phyloP scores from a whole-genome alignment of 2,797 vertebrate species.

The Microctenopoma lineatum region DNA sequence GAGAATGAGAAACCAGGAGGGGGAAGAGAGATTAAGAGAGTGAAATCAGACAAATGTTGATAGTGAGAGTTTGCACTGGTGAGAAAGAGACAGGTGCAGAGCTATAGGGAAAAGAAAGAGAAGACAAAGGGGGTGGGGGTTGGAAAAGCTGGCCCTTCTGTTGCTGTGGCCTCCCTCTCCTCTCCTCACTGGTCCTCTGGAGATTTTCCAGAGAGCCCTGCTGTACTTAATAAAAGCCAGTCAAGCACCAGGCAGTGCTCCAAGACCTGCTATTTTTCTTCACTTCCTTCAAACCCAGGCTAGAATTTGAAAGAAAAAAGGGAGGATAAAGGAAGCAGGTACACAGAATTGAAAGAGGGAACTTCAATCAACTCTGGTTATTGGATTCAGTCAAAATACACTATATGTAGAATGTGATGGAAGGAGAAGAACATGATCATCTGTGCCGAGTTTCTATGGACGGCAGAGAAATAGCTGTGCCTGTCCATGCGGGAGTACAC shows the following conservation, averaged over 20 bases:
- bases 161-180: constrained; percentile 73
- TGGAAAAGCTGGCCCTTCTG: constrained; percentile 72
- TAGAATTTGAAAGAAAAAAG: constrained; percentile 72
- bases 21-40: constrained; percentile 51
- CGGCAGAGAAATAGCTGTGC: constrained; percentile 1
- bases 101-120: constrained; percentile 67
- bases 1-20: constrained; percentile 30
- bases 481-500: constrained; percentile 20
- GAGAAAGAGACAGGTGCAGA: constrained; percentile 74
- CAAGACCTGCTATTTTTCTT: constrained; percentile 86
- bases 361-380: constrained; percentile 34
- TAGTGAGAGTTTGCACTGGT: constrained; percentile 38
- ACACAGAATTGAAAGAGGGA: constrained; percentile 39
- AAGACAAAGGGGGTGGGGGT: constrained; percentile 52
- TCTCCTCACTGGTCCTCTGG: constrained; percentile 81
- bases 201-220: constrained; percentile 86
- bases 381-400: constrained; percentile 46
- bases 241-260: constrained; percentile 88
- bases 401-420: constrained; percentile 14
- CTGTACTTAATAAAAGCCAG: constrained; percentile 93
- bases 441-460: constrained; percentile 21
- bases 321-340: constrained; percentile 49
- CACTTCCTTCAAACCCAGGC: constrained; percentile 85
- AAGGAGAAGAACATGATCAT: constrained; percentile 30
- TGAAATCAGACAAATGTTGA: constrained; percentile 62